phyloP scores from a whole-genome alignment of 2,797 vertebrate species.

The Sphenopsis melanotis region DNA sequence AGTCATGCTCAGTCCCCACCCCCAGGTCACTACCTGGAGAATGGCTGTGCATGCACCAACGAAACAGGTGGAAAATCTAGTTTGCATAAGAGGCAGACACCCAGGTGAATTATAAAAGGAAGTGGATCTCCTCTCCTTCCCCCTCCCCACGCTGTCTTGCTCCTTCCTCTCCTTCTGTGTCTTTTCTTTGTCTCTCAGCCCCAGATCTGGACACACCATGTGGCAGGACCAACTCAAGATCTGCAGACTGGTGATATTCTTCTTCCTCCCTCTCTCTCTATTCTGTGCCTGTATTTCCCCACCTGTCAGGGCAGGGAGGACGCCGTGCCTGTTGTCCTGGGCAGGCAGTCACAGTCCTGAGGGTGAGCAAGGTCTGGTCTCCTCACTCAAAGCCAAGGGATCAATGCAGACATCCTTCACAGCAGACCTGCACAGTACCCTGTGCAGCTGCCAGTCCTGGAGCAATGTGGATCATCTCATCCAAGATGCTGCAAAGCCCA shows the following conservation, averaged over 20 bases:
- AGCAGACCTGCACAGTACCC: background rate
- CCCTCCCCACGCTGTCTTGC: accelerated
- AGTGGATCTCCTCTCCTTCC: background rate
- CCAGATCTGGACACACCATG: background rate
- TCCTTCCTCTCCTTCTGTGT: background rate
- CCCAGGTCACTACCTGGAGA: background rate
- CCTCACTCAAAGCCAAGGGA: background rate
- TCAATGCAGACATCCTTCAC: background rate
- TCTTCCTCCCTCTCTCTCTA: background rate
- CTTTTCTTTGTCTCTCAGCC: background rate
- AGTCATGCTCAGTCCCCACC: background rate
- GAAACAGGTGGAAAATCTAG: background rate
- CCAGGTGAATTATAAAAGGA: background rate
- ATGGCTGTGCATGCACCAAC: background rate
- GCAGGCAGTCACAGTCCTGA: background rate
- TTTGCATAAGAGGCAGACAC: background rate
- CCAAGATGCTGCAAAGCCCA: background rate
- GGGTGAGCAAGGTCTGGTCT: background rate
- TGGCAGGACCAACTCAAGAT: background rate
- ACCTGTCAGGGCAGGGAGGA: background rate
- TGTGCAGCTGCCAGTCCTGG: background rate
- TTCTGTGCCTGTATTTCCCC: background rate
- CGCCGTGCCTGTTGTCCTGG: background rate
- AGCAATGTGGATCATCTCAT: background rate
- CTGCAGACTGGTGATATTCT: background rate